phyloP scores from a whole-genome alignment of 2,888 invertebrate genomes.

The Zelleria hepariella region DNA sequence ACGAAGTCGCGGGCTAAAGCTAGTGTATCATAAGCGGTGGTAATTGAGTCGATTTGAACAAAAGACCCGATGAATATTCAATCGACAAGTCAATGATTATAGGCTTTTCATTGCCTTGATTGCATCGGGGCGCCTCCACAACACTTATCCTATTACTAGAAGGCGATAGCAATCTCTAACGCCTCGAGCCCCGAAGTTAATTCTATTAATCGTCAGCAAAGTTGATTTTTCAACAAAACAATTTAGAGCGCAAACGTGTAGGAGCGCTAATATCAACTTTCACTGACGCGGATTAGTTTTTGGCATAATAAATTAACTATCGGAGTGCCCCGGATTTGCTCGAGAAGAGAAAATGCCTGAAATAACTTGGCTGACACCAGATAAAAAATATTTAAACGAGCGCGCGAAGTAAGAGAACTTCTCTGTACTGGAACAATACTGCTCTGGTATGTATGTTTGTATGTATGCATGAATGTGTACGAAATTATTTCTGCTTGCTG shows the following conservation, averaged over 20 bases:
- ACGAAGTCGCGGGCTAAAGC: no score
- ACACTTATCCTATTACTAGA: background rate
- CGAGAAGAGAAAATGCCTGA: no score
- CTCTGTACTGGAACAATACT: no score
- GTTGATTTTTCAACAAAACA: background rate
- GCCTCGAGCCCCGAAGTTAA: background rate
- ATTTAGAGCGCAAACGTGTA: background rate
- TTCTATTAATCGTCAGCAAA: background rate
- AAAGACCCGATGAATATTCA: slow-evolving; percentile 1
- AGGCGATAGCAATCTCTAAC: background rate
- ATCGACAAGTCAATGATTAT: background rate
- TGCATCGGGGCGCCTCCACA: background rate
- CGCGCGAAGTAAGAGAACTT: no score
- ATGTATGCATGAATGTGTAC: no score
- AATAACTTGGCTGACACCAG: no score
- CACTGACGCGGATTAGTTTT: background rate
- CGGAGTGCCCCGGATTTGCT: no score
- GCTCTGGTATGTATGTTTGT: no score
- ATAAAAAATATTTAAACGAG: no score
- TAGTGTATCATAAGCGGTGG: no score
- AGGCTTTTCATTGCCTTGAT: background rate
- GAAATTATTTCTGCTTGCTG: no score
- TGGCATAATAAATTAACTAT: background rate
- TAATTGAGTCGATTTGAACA: slow-evolving; percentile 1
- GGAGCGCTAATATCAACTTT: background rate